phyloP scores from a whole-genome alignment of 1,140 invertebrate species.

The Chironomus tepperi region DNA sequence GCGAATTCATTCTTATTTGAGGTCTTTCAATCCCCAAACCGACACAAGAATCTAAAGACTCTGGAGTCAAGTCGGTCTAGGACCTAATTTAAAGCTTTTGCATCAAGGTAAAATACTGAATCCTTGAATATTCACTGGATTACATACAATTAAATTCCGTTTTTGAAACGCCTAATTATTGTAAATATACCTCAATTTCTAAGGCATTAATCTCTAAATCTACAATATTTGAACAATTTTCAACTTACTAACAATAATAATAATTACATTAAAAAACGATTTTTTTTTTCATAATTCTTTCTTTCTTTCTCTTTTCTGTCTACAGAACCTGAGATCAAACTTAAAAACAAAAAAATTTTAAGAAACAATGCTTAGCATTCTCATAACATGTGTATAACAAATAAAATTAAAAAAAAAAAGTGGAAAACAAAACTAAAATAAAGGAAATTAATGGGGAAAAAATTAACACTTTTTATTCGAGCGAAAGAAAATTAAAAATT shows the following conservation, averaged over 20 bases:
- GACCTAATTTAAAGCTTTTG: too few relatives aligned
- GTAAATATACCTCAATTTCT: too few relatives aligned
- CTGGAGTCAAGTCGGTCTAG: too few relatives aligned
- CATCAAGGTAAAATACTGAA: too few relatives aligned
- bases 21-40: too few relatives aligned
- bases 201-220: neutral
- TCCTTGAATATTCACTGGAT: too few relatives aligned
- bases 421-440: neutral
- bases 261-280: neutral
- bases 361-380: neutral
- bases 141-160: too few relatives aligned
- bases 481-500: constrained; percentile 14
- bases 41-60: too few relatives aligned
- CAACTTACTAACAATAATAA: too few relatives aligned
- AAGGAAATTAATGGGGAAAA: neutral
- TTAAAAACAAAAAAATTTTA: neutral
- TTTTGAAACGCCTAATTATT: too few relatives aligned
- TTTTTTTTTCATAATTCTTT: neutral
- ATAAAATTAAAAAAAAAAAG: neutral
- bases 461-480: constrained; percentile 15
- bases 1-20: too few relatives aligned
- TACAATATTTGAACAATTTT: too few relatives aligned
- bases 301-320: neutral
- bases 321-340: constrained; percentile 19
- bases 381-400: neutral